phyloP scores from a whole-genome alignment of 37 sponge, comb jelly and placozoan genomes.

The Cliona cf. orientalis region DNA sequence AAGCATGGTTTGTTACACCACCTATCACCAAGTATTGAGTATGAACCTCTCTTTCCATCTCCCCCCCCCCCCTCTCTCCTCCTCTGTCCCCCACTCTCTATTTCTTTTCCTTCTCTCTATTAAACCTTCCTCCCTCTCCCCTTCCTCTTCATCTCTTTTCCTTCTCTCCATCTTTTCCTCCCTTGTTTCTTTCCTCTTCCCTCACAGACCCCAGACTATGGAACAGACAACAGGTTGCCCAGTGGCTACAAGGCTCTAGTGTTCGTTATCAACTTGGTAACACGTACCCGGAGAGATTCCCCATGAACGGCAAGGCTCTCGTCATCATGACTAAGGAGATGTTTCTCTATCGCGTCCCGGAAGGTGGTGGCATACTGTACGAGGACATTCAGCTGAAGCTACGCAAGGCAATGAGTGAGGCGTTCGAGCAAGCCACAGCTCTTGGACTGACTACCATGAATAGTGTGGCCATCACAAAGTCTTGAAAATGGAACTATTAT shows the following conservation, averaged over 20 bases:
- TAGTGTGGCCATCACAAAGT: no score
- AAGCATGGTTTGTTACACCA: no score
- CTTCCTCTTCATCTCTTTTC: no score
- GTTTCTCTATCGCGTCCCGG: conserved; percentile 60
- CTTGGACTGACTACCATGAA: background rate
- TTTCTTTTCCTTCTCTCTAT: no score
- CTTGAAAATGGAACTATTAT: no score
- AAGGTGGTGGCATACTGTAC: conserved; percentile 70
- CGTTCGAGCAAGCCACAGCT: background rate
- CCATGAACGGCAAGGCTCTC: conserved; percentile 73
- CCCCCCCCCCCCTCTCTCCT: no score
- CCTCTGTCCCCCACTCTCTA: no score
- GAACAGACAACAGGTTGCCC: conserved; percentile 44
- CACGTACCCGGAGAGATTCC: conserved; percentile 53
- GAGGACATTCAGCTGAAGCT: conserved; percentile 70
- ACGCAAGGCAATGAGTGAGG: conserved; percentile 38
- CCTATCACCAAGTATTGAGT: no score
- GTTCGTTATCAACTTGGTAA: conserved; percentile 29
- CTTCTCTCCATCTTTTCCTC: no score
- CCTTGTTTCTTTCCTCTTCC: background rate
- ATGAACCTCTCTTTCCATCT: no score
- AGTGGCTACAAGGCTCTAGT: conserved; percentile 41
- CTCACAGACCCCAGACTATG: conserved; percentile 52
- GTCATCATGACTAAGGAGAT: conserved; percentile 74
- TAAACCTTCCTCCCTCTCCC: no score